phyloP scores from a whole-genome alignment of 2,888 invertebrate genomes.

The Miltochrista miniata region DNA sequence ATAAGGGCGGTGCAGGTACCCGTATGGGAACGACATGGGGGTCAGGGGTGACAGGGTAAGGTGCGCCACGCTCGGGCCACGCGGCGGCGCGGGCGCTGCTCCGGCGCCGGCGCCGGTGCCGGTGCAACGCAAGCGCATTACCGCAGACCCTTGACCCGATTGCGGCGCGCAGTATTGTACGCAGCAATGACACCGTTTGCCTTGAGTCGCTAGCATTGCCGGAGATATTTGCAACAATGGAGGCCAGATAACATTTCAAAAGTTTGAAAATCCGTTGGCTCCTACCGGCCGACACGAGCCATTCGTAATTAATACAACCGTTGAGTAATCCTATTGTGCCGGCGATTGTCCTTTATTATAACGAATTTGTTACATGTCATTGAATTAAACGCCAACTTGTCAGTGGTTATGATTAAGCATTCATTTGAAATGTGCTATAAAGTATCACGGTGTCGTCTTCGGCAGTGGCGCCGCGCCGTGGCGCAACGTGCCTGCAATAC shows the following conservation, averaged over 20 bases:
- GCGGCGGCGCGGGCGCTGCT: too few relatives aligned
- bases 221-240: constrained; percentile 84
- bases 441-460: constrained; percentile 19
- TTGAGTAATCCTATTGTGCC: constrained; percentile 63
- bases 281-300: constrained; percentile 59
- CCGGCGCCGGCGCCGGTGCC: too few relatives aligned
- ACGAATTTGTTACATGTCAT: constrained; percentile 23
- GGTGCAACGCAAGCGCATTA: constrained; percentile 48
- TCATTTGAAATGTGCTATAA: constrained; percentile 19
- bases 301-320: constrained; percentile 67
- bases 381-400: constrained; percentile 15
- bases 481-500: constrained; percentile 38
- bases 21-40: constrained; percentile 44
- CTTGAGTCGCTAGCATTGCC: constrained; percentile 82
- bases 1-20: constrained; percentile 69
- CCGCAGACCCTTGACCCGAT: constrained; percentile 78
- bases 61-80: constrained; percentile 13
- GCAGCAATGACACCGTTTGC: constrained; percentile 83
- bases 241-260: constrained; percentile 83
- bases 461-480: constrained; percentile 29
- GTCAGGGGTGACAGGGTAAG: constrained; percentile 26
- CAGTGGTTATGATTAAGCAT: constrained; percentile 20
- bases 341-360: constrained; percentile 45
- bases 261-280: constrained; percentile 79
- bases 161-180: constrained; percentile 76